Evolutionary conservation across 2,888 invertebrate genomes (phyloP), one percentile per base, ranked within the genome.

Genomic region (Agriopis aurantiaria): DNA sequence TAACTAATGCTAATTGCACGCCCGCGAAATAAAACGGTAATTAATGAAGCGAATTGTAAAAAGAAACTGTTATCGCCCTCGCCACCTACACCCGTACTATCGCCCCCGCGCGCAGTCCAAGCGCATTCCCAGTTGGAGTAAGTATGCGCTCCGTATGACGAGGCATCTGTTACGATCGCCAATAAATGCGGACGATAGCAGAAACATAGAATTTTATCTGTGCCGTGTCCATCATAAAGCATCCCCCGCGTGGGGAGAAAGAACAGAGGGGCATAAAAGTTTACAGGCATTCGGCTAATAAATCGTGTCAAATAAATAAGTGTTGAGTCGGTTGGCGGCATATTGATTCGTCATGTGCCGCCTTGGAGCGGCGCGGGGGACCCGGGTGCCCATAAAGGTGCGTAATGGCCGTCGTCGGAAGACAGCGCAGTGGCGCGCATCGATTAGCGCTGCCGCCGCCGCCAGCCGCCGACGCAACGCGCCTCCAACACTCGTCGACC

Each of bases 381-480:
- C 83, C 84, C 82, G 88, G 91, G 89, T 89, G 92, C 95, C 96
- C 95, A 96, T 96, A 96, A 96, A 96, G 96, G 96, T 96, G 96
- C 96, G 96, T 96, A 96, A 96, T 96, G 96, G 96, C 95, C 95
- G 95, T 93, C 90, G 93, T 93, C 95, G 95, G 95, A 96, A 96
- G 95, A 95, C 95, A 95, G 95, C 95, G 96, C 95, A 96, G 95
- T 95, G 91, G 88, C 92, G 88, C 92, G 96, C 96, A 96, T 96
- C 96, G 96, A 96, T 96, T 96, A 96, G 96, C 89, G 93, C 93
- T 94, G 93, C 91, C 94, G 94, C 92, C 94, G 92, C 23, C 88
- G 88, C 88, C 91, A 90, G 92, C 91, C 90, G 88, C 88, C 91
- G 91, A 92, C 92, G 93, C 93, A 91, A 87, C 89, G 86, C 75